Evolutionary conservation across 2,888 invertebrate species (phyloP).

Genomic region (Alsophila aescularia): DNA sequence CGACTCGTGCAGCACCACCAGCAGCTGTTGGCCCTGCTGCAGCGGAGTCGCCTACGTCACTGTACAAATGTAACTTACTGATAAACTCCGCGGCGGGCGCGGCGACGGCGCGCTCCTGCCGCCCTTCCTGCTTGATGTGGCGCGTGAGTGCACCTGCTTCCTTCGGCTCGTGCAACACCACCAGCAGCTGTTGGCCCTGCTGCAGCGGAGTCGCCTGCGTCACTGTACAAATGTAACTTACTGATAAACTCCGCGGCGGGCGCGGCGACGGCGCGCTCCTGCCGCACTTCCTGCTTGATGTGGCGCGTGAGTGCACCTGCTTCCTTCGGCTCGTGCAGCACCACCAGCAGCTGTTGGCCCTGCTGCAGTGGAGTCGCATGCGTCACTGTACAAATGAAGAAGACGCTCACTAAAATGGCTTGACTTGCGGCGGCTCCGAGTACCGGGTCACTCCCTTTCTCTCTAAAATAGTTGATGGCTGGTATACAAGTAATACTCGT

Average conservation of each 20-base stretch:
- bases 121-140: conserved; percentile 82
- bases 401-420: too few species aligned
- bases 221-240: conserved; percentile 44
- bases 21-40: conserved; percentile 79
- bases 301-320: conserved; percentile 79
- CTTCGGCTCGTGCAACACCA: conserved; percentile 81
- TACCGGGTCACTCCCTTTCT: too few species aligned
- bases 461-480: too few species aligned
- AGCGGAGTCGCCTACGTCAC: conserved; percentile 51
- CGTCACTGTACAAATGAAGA: conserved; percentile 18
- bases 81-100: conserved; percentile 70
- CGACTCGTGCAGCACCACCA: conserved; percentile 81
- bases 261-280: conserved; percentile 65
- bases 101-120: conserved; percentile 69
- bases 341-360: conserved; percentile 80
- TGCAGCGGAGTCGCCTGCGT: conserved; percentile 64
- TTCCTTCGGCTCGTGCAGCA: conserved; percentile 80
- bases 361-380: conserved; percentile 71
- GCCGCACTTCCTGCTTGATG: conserved; percentile 81
- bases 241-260: conserved; percentile 74
- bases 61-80: conserved; percentile 52
- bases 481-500: too few species aligned
- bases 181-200: conserved; percentile 80
- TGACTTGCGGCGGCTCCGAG: too few species aligned
- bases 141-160: conserved; percentile 78